Conservation (phyloP, 2,888 invertebrate genomes). For the Ryuthela nishihirai region DNA sequence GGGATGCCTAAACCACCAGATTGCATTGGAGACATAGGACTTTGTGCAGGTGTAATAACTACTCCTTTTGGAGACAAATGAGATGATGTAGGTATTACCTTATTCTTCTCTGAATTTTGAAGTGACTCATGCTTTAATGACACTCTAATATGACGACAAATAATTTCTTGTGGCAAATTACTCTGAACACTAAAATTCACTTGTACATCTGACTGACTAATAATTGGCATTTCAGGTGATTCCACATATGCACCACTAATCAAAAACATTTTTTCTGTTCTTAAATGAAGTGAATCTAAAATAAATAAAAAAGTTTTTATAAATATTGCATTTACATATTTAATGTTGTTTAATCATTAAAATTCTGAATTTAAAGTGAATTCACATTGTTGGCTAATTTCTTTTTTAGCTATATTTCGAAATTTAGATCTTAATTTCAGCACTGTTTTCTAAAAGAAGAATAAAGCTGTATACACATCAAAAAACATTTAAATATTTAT, state of each 20-base stretch:
- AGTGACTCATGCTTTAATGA: constrained; percentile 20
- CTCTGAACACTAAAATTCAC: constrained; percentile 24
- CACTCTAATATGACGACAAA: constrained; percentile 14
- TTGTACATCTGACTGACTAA: constrained; percentile 18
- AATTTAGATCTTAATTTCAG: too few species aligned
- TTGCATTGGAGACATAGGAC: constrained; percentile 29
- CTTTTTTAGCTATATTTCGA: too few species aligned
- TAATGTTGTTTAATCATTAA: too few species aligned
- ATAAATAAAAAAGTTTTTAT: neutral
- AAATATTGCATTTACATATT: too few species aligned
- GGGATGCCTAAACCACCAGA: constrained; percentile 31
- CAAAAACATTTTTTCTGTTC: constrained; percentile 34
- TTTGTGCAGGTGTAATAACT: constrained; percentile 9
- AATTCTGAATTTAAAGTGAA: too few species aligned
- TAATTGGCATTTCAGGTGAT: constrained; percentile 23
- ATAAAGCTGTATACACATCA: too few species aligned
- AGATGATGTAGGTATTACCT: neutral
- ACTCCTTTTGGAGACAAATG: constrained; percentile 1
- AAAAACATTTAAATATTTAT: too few species aligned
- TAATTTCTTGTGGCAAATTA: constrained; percentile 31
- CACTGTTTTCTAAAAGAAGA: too few species aligned
- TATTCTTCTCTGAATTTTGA: constrained; percentile 10
- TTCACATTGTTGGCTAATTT: too few species aligned
- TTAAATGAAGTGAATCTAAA: constrained; percentile 18
- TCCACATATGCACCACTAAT: constrained; percentile 25